Evolutionary conservation across 2,888 invertebrate species (phyloP).

Genomic region (Drosophila stalkeri): DNA sequence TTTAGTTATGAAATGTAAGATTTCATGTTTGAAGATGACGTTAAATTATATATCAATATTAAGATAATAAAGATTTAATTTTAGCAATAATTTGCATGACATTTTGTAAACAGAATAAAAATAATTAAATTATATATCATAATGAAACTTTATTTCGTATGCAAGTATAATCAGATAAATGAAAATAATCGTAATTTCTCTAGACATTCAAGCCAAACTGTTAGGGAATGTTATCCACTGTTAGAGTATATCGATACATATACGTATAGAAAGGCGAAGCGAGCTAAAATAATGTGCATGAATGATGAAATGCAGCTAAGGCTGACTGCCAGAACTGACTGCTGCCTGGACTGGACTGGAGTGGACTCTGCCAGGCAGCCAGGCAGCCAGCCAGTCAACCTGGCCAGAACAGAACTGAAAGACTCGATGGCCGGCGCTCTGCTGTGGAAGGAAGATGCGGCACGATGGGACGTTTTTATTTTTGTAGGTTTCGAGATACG

Average conservation of each 20-base stretch:
- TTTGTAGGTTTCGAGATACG: constrained; percentile 22
- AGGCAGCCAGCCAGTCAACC: constrained; percentile 1
- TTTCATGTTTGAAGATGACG: too few relatives aligned
- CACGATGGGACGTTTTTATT: constrained; percentile 29
- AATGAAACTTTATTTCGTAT: not conserved
- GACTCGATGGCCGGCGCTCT: constrained; percentile 39
- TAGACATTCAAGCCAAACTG: not conserved
- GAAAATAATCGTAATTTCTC: not conserved
- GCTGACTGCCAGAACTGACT: constrained; percentile 65
- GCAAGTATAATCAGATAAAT: not conserved
- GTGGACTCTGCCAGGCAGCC: constrained; percentile 8
- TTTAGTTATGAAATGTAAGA: too few relatives aligned
- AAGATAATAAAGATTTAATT: too few relatives aligned
- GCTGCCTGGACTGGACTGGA: constrained; percentile 33
- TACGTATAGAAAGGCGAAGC: constrained; percentile 25
- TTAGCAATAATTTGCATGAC: too few relatives aligned
- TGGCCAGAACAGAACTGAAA: constrained; percentile 8
- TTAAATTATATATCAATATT: too few relatives aligned
- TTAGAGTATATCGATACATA: constrained; percentile 38
- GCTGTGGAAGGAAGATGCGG: constrained; percentile 29
- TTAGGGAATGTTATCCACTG: not conserved
- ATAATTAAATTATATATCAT: not conserved
- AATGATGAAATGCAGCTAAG: constrained; percentile 79
- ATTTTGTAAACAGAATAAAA: not conserved
- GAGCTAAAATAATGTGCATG: constrained; percentile 75